These are phyloP conservation scores for Sthenelais limicola DNA, from an alignment of 2,888 invertebrate species.

Conservation along the genomic window DNA sequence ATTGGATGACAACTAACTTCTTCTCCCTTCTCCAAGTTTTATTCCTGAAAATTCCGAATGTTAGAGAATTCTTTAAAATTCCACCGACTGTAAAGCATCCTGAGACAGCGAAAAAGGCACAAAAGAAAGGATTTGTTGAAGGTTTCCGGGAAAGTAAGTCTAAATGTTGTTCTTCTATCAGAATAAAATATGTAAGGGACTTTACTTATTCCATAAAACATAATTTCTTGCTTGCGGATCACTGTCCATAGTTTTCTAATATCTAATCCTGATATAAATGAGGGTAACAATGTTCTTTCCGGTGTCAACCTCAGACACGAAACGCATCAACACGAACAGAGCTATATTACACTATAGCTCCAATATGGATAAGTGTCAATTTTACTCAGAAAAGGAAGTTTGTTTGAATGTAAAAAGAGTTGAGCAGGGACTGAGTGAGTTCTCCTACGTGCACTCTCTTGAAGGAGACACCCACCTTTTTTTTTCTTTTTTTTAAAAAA, in stretches of 20 bases:
- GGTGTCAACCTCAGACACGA: too few species aligned
- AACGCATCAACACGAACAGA: too few species aligned
- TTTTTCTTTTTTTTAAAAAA: too few species aligned
- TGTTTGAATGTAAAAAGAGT: too few species aligned
- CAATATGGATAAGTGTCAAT: too few species aligned
- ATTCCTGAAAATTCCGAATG: slow-evolving; percentile 81
- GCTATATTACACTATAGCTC: too few species aligned
- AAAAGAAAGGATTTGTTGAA: slow-evolving; percentile 83
- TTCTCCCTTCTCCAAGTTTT: slow-evolving; percentile 87
- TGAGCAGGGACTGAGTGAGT: too few species aligned
- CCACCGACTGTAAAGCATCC: slow-evolving; percentile 76
- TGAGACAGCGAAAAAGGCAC: slow-evolving; percentile 76
- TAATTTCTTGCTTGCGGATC: background rate
- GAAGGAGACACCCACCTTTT: too few species aligned
- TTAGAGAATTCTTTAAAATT: slow-evolving; percentile 85
- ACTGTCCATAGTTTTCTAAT: background rate
- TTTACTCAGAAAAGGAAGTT: too few species aligned
- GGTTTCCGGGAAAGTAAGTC: slow-evolving; percentile 85
- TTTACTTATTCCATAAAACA: background rate
- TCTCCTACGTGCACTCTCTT: too few species aligned
- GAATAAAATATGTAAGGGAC: background rate
- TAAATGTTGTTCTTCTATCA: background rate
- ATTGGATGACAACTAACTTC: slow-evolving; percentile 91
- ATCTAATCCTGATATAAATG: too few species aligned
- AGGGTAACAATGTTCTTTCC: too few species aligned